Base-by-base conservation (phyloP, 1,140 invertebrate genomes). In the Halotydeus destructor region DNA sequence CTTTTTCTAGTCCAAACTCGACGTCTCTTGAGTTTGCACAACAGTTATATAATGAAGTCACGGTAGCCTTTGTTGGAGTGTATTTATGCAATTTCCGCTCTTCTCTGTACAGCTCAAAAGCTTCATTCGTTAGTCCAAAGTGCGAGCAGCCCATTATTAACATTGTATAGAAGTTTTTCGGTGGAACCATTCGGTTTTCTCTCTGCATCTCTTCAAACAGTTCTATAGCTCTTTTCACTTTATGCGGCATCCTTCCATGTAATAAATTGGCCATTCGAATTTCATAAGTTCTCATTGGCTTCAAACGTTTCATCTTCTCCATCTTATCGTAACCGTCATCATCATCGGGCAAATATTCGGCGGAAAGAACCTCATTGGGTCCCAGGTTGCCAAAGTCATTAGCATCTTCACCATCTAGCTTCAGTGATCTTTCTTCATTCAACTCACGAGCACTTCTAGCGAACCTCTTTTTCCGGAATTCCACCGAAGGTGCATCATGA, bases 31-130 rank as follows among this genome's bases (percentile, higher is more conserved):
- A 76, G 57, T 84, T 77, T 6, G 80, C 70, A 61, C 83, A 89
- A 6, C 78, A 75, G 63, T 85, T 82, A 54, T 93, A 78, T 12
- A 94, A 60, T 41, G 74, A 74, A 11, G 79, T 85, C 53, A 83
- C 83, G 6, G 73, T 75, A 8, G 73, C 68, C 1, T 65, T 64
- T 26, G 70, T 74, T 1, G 72, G 68, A 49, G 66, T 66, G 0
- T 84, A 54, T 0, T 67, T 70, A 31, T 72, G 55, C 52, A 72
- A 71, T 56, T 78, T 85, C 75, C 86, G 79, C 62, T 67, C 64
- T 51, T 74, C 66, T 52, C 74, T 78, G 51, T 69, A 89, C 1
- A 89, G 57, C 46, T 69, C 67, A 55, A 86, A 86, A 18, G 81
- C 81, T 60, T 77, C 79, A 51, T 78, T 72, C 24, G 79, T 71